Evolutionary conservation across 2,113 vertebrate genomes (phyloP), one percentile per base, ranked within the genome.

Genomic region (Paramormyrops kingsleyae): DNA sequence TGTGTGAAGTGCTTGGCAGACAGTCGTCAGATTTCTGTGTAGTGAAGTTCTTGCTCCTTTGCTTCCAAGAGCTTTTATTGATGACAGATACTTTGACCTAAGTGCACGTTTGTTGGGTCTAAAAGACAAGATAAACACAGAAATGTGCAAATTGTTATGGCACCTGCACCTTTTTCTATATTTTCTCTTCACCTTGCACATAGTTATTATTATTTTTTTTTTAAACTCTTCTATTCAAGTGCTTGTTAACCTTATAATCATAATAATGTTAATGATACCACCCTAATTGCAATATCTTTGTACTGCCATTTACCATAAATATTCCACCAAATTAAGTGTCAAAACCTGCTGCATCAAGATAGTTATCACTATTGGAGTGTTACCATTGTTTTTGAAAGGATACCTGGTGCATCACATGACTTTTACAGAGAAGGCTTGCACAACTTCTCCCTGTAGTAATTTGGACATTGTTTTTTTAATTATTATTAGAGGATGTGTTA

Each of bases 71-170:
- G 21, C 87, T 42, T 62, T 46, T 62, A 62, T 12, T 31, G 56
- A 17, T 39, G 21, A 88, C 56, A 46, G n/a, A 87, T 66, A 66
- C 46, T 88, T 88, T 88, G 87, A 88, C 53, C 87, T 44, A 66
- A 88, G 39, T 24, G 87, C 56, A 44, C 12, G 6, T 19, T 56
- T 39, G 50, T 87, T 52, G 50, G 15, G 27, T 39, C 15, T 53
- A 53, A 52, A 15, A 39, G 49, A 53, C 86, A 87, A 53, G 13
- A 3, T 53, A 52, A 87, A 19, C 46, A 49, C 83, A 87, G 13
- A 56, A 19, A 49, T 42, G 35, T 59, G 49, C n/a, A 87, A 52
- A 87, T 1, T 15, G 27, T 87, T 52, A 47, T 47, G 35, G 83
- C 83, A 84, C 83, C 83, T 47, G 44, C 44, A 84, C 83, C 83